Evolutionary conservation across 2,888 invertebrate species (phyloP).

Genomic region (Glaucopsyche alexis): DNA sequence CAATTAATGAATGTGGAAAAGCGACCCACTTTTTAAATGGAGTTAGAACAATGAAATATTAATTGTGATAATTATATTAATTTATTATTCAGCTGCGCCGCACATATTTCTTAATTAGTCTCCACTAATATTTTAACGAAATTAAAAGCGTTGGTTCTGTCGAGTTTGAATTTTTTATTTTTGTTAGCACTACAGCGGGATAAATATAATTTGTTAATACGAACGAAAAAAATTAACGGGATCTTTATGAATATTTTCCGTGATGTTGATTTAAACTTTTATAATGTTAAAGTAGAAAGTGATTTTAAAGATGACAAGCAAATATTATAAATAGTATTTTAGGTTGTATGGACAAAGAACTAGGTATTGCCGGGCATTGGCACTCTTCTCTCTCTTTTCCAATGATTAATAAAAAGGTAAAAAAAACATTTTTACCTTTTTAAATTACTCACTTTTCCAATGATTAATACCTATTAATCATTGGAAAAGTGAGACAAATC

Average conservation of each 20-base stretch:
- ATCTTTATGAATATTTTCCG: neutral
- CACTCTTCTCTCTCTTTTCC: too few relatives aligned
- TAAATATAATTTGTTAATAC: constrained; percentile 12
- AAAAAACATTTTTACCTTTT: too few relatives aligned
- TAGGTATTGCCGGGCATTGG: too few relatives aligned
- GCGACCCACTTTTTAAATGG: constrained; percentile 44
- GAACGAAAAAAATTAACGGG: neutral
- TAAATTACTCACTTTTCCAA: too few relatives aligned
- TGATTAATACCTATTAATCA: too few relatives aligned
- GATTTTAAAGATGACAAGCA: neutral
- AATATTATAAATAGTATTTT: neutral
- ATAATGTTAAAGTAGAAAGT: neutral
- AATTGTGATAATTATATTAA: constrained; percentile 42
- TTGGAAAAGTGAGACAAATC: too few relatives aligned
- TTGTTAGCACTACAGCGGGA: constrained; percentile 18
- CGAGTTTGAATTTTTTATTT: neutral
- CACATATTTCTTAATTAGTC: constrained; percentile 26
- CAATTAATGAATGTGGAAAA: constrained; percentile 47
- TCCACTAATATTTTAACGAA: constrained; percentile 5
- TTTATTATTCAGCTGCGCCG: constrained; percentile 21
- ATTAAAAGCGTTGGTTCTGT: neutral
- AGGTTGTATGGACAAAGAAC: too few relatives aligned
- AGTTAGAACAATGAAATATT: constrained; percentile 42
- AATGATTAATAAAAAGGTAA: too few relatives aligned
- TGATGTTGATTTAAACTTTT: constrained; percentile 2